Percentiles rank a stretch among this genome's conserved stretches.
These are phyloP conservation scores for Muraenolepis orangiensis DNA, from an alignment of 2,797 vertebrate species.

Conservation along the genomic window DNA sequence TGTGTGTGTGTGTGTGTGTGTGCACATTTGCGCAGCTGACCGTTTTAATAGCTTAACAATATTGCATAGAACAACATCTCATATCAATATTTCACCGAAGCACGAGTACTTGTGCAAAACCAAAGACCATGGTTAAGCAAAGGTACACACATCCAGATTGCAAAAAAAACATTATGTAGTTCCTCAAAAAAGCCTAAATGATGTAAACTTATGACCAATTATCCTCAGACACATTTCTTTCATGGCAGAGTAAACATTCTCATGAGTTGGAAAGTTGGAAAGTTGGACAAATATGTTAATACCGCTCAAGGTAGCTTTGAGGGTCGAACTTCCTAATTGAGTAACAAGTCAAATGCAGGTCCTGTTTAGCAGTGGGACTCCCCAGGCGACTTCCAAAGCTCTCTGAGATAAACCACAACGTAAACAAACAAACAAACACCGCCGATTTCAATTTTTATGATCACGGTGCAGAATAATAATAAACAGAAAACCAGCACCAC, in stretches of 20 bases:
- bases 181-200: no score
- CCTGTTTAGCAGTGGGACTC: neutral
- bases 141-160: no score
- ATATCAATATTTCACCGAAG: no score
- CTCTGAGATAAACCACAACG: constrained; percentile 6
- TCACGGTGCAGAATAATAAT: constrained; percentile 43
- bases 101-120: no score
- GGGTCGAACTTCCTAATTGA: neutral
- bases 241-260: neutral
- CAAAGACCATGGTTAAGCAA: no score
- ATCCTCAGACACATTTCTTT: neutral
- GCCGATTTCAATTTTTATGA: constrained; percentile 35
- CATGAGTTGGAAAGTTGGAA: no score
- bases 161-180: no score
- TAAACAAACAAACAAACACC: constrained; percentile 1
- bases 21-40: no score
- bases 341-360: neutral
- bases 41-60: no score
- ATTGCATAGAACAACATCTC: no score
- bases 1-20: no score
- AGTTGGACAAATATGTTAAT: neutral
- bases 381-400: constrained; percentile 2
- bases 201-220: neutral
- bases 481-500: neutral
- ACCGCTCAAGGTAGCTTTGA: neutral